phyloP scores from a whole-genome alignment of 2,113 vertebrate genomes.

The Leiothrix lutea region DNA sequence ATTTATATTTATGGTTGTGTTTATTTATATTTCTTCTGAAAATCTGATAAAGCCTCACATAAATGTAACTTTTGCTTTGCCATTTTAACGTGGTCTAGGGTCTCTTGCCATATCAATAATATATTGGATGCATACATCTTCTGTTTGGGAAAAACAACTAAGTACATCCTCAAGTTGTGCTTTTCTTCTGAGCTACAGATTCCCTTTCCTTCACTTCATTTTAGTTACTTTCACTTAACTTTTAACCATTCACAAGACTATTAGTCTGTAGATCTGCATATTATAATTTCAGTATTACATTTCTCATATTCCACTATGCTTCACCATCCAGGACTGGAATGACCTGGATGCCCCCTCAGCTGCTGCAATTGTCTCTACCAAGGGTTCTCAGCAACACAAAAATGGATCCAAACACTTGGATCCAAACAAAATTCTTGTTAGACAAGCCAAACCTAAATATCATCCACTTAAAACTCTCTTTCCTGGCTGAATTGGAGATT shows the following conservation, averaged over 20 bases:
- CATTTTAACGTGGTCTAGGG: neutral
- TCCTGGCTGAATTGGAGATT: neutral
- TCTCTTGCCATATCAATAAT: neutral
- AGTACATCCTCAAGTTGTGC: neutral
- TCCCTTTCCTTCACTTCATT: neutral
- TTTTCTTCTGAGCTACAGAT: neutral
- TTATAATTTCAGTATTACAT: neutral
- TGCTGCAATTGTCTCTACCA: neutral
- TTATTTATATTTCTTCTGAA: neutral
- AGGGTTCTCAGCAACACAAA: neutral
- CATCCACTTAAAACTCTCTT: neutral
- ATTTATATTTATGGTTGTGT: too few species aligned
- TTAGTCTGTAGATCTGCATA: neutral
- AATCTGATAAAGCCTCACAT: neutral
- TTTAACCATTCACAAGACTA: neutral
- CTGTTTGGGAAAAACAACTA: neutral
- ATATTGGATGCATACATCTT: neutral
- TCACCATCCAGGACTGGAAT: neutral
- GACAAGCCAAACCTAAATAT: neutral
- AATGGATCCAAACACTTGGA: neutral
- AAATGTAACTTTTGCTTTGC: neutral
- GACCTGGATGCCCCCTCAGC: neutral
- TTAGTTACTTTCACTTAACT: neutral
- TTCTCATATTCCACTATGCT: neutral
- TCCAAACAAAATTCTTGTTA: neutral